Percentiles rank a stretch among this genome's conserved stretches.
These are phyloP conservation scores for Sula dactylatra DNA, from an alignment of 2,113 vertebrate species.

Conservation along the genomic window DNA sequence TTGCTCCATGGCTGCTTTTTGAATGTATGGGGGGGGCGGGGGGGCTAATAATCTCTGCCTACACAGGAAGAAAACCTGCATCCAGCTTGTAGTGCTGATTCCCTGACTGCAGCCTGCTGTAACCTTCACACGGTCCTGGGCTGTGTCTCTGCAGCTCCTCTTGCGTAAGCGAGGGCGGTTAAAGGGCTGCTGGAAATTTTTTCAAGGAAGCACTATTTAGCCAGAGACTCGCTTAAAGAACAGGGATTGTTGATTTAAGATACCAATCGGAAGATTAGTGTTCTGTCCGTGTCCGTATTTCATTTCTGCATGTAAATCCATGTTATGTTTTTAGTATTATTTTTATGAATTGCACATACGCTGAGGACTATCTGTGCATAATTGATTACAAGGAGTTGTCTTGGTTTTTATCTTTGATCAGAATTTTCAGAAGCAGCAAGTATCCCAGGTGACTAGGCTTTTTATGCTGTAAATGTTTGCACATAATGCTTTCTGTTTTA, in stretches of 20 bases:
- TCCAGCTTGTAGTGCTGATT: background rate
- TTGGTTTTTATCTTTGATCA: conserved; percentile 63
- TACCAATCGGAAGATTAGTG: conserved; percentile 16
- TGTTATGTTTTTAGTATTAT: background rate
- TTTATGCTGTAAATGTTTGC: conserved; percentile 51
- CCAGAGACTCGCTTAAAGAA: background rate
- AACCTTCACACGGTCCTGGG: background rate
- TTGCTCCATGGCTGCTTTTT: background rate
- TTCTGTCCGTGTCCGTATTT: conserved; percentile 20
- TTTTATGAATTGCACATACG: conserved; percentile 25
- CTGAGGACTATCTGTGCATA: conserved; percentile 39
- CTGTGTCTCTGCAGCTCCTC: background rate
- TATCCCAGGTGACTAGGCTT: conserved; percentile 37
- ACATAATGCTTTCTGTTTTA: conserved; percentile 34
- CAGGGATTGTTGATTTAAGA: background rate
- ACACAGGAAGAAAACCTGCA: fast-evolving
- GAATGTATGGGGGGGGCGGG: no score
- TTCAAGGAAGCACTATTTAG: background rate
- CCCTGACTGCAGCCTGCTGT: background rate
- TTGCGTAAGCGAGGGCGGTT: fast-evolving
- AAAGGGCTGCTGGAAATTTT: background rate
- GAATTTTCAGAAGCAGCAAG: conserved; percentile 42
- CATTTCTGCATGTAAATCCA: conserved; percentile 34
- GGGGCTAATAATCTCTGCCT: background rate
- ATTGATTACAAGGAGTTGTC: conserved; percentile 55